Percentiles rank a stretch among this genome's conserved stretches.
phyloP scores from a whole-genome alignment of 1,140 invertebrate genomes.

The Hylaeus volcanicus region DNA sequence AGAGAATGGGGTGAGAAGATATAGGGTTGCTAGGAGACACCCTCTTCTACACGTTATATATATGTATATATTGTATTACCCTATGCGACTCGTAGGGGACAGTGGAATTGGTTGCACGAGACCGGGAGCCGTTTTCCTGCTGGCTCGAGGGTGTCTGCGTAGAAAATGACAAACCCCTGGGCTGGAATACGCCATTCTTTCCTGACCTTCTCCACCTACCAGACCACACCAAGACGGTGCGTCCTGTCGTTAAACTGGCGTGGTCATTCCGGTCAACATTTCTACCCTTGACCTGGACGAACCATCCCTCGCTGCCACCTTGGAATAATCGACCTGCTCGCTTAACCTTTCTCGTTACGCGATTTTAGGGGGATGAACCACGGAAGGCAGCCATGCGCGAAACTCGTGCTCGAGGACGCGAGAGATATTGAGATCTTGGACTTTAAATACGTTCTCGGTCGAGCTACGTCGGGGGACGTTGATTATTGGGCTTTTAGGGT shows the following conservation, averaged over 20 bases:
- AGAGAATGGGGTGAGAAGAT: slow-evolving; percentile 67
- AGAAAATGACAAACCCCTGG: slow-evolving; percentile 58
- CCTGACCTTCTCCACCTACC: slow-evolving; percentile 51
- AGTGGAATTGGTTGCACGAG: slow-evolving; percentile 70
- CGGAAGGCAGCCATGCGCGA: not conserved
- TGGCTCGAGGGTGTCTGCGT: slow-evolving; percentile 63
- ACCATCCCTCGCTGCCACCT: not conserved
- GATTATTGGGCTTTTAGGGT: too few relatives aligned
- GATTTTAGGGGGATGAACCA: not conserved
- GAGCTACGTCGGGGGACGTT: not conserved
- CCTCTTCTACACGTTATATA: slow-evolving; percentile 74
- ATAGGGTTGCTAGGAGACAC: slow-evolving; percentile 77
- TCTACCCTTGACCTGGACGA: slow-evolving; percentile 18
- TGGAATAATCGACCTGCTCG: not conserved
- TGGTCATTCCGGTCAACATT: slow-evolving; percentile 1
- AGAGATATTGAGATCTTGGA: not conserved
- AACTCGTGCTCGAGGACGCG: not conserved
- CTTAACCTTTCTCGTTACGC: slow-evolving; percentile 12
- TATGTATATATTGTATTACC: slow-evolving; percentile 70
- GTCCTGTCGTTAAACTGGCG: not conserved
- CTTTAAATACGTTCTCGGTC: not conserved
- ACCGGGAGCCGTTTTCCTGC: slow-evolving; percentile 65
- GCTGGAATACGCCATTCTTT: slow-evolving; percentile 23
- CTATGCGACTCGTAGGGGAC: slow-evolving; percentile 66
- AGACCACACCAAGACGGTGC: not conserved